phyloP scores from a whole-genome alignment of 2,888 invertebrate genomes.

The Andrena dorsata region DNA sequence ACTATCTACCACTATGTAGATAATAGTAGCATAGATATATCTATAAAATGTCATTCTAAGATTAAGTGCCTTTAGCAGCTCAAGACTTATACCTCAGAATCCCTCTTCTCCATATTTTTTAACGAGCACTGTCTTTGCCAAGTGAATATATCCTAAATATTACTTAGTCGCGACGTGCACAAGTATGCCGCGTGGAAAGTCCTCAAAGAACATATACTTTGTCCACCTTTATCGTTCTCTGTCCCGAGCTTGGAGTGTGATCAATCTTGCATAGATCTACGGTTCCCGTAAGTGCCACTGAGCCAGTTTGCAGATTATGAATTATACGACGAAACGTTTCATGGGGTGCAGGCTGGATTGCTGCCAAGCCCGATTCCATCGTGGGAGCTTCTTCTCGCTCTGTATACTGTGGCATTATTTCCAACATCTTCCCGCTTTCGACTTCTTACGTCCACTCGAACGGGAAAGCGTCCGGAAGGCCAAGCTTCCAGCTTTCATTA shows the following conservation, averaged over 20 bases:
- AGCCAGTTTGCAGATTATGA: constrained; percentile 45
- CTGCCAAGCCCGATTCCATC: constrained; percentile 69
- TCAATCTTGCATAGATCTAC: neutral
- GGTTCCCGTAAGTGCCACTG: neutral
- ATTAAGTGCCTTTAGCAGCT: too few relatives aligned
- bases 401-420: constrained; percentile 45
- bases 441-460: constrained; percentile 58
- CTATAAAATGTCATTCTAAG: too few relatives aligned
- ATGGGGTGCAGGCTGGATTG: constrained; percentile 72
- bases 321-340: constrained; percentile 58
- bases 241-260: neutral
- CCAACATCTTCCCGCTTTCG: constrained; percentile 51
- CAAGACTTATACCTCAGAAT: too few relatives aligned
- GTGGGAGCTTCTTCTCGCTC: constrained; percentile 16
- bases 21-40: too few relatives aligned
- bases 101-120: too few relatives aligned
- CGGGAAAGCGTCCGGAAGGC: constrained; percentile 66
- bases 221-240: neutral
- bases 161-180: too few relatives aligned
- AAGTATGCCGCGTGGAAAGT: too few relatives aligned
- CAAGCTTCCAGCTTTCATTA: constrained; percentile 67
- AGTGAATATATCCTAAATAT: too few relatives aligned
- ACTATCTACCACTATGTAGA: too few relatives aligned
- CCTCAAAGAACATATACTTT: too few relatives aligned
- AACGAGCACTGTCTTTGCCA: too few relatives aligned